Base-by-base conservation (phyloP, 2,888 invertebrate genomes). In the Mesochorus sp. region DNA sequence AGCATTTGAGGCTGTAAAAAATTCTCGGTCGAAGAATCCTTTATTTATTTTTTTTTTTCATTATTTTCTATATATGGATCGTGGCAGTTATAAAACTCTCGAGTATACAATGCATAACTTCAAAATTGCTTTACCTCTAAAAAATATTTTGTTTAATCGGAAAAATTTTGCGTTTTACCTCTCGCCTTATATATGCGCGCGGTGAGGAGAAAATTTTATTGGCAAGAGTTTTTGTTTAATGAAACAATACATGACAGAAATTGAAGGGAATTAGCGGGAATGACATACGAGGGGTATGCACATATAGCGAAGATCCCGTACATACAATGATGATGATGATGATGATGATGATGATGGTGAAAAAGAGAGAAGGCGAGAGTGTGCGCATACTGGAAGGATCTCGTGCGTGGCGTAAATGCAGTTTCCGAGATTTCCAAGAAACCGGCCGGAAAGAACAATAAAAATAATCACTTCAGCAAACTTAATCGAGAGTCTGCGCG, bases 371-470 rank as follows among this genome's bases (percentile, higher is more conserved):
- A 61, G 67, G 64, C 39, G 61, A 66, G 64, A 34, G 47, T 76
- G 53, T 62, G 76, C 73, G 64, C 44, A 79, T 70, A 44, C 64
- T 70, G 76, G 79, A 81, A 80, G 80, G 81, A 85, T 86, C 82
- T 85, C 86, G 85, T 86, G 85, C 85, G 85, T 85, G 85, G 83
- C 83, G 74, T 79, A 81, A 80, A 76, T 77, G 80, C 81, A 83
- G 82, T 82, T 86, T 80, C 84, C 85, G 88, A 87, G 90, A 88
- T 88, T 90, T 91, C 90, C 83, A 71, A 89, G 90, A 90, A 90
- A 61, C 83, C 83, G 82, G 82, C 90, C 89, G 91, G 91, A 91
- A 90, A 88, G 88, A 87, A 89, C 90, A 90, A 91, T 91, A 88
- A 90, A 88, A 89, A 87, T 90, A 90, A 90, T 90, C 87, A 87